A percentile compares a stretch with the other conserved stretches of the same genome.
Conservation (phyloP, 1,140 invertebrate genomes). For the Parapsyche elsis region DNA sequence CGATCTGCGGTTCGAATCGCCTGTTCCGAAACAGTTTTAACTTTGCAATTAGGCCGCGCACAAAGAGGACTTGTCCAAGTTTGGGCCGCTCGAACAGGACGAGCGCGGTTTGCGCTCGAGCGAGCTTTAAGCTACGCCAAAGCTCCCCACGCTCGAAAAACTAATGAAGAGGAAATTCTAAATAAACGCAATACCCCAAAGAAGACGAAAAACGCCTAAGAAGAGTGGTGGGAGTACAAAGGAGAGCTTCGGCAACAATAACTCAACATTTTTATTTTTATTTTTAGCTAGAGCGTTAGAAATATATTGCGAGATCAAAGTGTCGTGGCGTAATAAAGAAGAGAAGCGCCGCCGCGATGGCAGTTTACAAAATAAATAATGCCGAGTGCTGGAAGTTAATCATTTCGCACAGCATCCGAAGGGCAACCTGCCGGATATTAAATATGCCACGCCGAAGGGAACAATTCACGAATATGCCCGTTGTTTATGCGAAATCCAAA, state of each 20-base stretch:
- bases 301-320: background rate
- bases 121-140: background rate
- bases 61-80: background rate
- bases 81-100: background rate
- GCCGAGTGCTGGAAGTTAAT: background rate
- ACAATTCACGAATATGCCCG: background rate
- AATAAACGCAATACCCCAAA: background rate
- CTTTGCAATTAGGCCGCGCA: constrained; percentile 38
- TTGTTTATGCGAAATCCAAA: background rate
- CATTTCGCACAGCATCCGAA: constrained; percentile 27
- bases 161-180: constrained; percentile 26
- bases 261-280: too few species aligned
- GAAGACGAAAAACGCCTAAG: background rate
- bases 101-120: background rate
- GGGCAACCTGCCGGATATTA: constrained; percentile 35
- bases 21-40: constrained; percentile 31
- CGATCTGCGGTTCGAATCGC: constrained; percentile 36
- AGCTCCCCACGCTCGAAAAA: background rate
- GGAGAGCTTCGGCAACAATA: too few species aligned
- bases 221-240: background rate
- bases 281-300: too few species aligned
- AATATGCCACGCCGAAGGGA: constrained; percentile 16
- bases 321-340: background rate
- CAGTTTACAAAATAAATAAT: constrained; percentile 4
- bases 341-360: background rate